phyloP scores from a whole-genome alignment of 2,113 vertebrate genomes.

The Notothenia coriiceps region DNA sequence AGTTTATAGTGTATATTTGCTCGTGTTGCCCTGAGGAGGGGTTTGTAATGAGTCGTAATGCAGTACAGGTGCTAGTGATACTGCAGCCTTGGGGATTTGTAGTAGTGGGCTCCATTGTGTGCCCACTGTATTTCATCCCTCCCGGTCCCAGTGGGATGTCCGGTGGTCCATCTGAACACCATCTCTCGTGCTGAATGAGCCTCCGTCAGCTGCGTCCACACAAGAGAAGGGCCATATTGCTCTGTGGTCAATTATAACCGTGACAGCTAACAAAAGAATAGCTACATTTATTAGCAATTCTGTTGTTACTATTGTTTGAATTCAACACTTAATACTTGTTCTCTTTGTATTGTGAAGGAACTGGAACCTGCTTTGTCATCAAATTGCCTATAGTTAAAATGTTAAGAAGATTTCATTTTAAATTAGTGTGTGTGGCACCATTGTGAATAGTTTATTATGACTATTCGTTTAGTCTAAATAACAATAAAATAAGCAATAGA shows the following conservation, averaged over 20 bases:
- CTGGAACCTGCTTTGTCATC: neutral
- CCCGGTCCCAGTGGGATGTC: constrained; percentile 72
- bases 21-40: constrained; percentile 68
- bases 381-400: neutral
- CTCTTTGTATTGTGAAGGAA: neutral
- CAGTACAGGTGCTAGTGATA: constrained; percentile 69
- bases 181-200: constrained; percentile 43
- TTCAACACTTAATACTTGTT: neutral
- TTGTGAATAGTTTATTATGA: neutral
- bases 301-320: constrained; percentile 4
- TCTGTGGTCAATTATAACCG: constrained; percentile 43
- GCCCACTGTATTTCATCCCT: constrained; percentile 73
- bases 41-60: constrained; percentile 74
- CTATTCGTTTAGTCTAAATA: neutral
- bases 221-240: constrained; percentile 28
- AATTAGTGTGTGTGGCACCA: neutral
- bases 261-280: constrained; percentile 34
- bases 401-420: neutral
- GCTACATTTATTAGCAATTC: constrained; percentile 19
- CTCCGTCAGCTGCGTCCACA: constrained; percentile 60
- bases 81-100: constrained; percentile 74
- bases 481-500: neutral
- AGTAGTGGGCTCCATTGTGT: constrained; percentile 75
- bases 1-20: constrained; percentile 61
- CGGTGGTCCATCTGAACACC: constrained; percentile 75